Evolutionary conservation across 2,113 vertebrate genomes (phyloP).

Genomic region (Phaetusa simplex): DNA sequence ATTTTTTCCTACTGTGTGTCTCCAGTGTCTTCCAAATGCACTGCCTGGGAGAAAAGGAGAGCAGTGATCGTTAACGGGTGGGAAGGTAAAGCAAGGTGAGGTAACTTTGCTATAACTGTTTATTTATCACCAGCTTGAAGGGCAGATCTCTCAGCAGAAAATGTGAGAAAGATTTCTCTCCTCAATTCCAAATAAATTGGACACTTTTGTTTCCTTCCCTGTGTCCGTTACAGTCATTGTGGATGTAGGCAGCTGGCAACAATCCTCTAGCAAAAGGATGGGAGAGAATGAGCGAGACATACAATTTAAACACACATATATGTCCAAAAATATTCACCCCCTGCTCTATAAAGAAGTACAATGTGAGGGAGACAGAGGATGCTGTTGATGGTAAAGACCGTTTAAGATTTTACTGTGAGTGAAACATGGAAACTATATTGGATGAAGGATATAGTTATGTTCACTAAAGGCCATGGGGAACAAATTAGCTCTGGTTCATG

Average conservation of each 20-base stretch:
- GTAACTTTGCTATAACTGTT: neutral
- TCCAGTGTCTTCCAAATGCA: neutral
- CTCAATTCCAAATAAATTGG: neutral
- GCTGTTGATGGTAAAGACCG: neutral
- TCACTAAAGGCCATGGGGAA: neutral
- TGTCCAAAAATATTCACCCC: neutral
- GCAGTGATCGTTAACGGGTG: neutral
- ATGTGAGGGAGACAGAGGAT: neutral
- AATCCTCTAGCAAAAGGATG: neutral
- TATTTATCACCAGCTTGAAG: neutral
- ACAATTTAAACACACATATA: neutral
- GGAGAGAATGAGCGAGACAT: neutral
- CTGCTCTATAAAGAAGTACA: neutral
- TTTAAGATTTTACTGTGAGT: neutral
- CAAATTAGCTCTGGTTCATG: neutral
- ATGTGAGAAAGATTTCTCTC: neutral
- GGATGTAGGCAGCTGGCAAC: neutral
- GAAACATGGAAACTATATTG: neutral
- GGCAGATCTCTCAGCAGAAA: neutral
- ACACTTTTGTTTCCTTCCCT: neutral
- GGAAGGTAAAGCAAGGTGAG: neutral
- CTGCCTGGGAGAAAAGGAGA: neutral
- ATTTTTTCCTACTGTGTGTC: neutral
- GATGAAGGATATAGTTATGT: neutral
- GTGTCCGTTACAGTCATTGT: neutral